A percentile compares a stretch with the other conserved stretches of the same genome.
phyloP scores from a whole-genome alignment of 2,113 vertebrate genomes.

The Gadus macrocephalus region DNA sequence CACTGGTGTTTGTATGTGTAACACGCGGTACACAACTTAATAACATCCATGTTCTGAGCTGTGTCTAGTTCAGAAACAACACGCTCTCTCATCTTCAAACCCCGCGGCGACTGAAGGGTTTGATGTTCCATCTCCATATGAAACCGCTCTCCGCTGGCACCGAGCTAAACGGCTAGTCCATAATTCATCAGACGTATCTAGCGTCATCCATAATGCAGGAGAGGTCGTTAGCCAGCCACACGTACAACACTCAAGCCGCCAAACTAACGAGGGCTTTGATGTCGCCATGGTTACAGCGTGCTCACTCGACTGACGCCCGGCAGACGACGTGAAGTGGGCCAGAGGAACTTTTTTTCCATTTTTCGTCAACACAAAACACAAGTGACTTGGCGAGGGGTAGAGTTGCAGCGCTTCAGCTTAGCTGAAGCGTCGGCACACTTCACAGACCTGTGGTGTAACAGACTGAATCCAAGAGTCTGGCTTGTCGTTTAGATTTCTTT shows the following conservation, averaged over 20 bases:
- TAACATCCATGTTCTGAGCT: constrained; percentile 9
- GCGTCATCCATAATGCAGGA: constrained; percentile 55
- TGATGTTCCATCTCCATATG: constrained; percentile 16
- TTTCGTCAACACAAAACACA: constrained; percentile 21
- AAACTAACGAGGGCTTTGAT: constrained; percentile 23
- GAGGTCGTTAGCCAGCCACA: constrained; percentile 45
- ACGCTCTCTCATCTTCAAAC: constrained; percentile 12
- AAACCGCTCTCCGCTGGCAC: constrained; percentile 15
- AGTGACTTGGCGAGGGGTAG: too few species aligned
- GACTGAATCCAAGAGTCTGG: not conserved
- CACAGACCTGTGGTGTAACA: too few species aligned
- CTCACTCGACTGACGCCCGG: constrained; percentile 33
- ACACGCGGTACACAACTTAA: too few species aligned
- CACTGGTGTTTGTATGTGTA: too few species aligned
- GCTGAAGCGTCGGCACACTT: too few species aligned
- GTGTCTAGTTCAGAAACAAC: constrained; percentile 24
- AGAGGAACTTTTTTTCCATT: constrained; percentile 33
- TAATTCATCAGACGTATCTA: constrained; percentile 56
- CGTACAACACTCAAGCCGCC: constrained; percentile 7
- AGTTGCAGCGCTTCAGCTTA: too few species aligned
- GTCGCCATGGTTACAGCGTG: constrained; percentile 19
- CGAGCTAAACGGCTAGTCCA: constrained; percentile 44
- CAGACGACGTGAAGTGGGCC: constrained; percentile 39
- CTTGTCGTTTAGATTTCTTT: not conserved
- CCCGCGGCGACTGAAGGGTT: constrained; percentile 10